A percentile compares a stretch with the other conserved stretches of the same genome.
Evolutionary conservation across 30 jellyfish, hydroid and myxozoan species (phyloP).

Genomic region (Cassiopea andromeda): DNA sequence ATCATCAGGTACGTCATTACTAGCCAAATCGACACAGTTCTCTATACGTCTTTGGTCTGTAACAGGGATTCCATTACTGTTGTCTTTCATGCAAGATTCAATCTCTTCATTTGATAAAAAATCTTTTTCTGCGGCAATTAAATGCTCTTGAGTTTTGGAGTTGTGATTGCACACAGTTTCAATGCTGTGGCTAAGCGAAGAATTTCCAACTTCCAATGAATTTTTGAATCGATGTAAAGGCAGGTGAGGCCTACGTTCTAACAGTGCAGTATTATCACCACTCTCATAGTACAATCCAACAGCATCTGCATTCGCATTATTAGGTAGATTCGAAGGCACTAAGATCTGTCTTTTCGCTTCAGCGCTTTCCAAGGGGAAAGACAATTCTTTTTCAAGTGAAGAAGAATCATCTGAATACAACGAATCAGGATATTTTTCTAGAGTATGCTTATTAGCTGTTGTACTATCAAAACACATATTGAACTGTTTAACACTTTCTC

Average conservation of each 20-base stretch:
- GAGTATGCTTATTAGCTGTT: not conserved
- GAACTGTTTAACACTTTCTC: constrained; percentile 39
- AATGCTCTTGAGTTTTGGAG: too few relatives aligned
- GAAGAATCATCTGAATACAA: not conserved
- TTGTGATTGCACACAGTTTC: too few relatives aligned
- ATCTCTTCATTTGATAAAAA: too few relatives aligned
- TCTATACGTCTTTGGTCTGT: too few relatives aligned
- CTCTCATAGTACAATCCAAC: too few relatives aligned
- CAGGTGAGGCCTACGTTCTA: not conserved
- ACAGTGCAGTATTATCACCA: not conserved
- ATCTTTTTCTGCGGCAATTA: too few relatives aligned
- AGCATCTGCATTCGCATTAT: not conserved
- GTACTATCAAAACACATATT: constrained; percentile 24
- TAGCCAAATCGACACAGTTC: not conserved
- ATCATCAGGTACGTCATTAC: not conserved
- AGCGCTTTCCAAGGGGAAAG: not conserved
- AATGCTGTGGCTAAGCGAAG: too few relatives aligned
- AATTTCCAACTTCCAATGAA: too few relatives aligned
- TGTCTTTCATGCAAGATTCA: too few relatives aligned
- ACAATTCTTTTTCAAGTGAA: not conserved
- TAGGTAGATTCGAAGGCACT: not conserved
- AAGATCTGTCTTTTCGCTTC: not conserved
- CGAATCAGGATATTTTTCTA: not conserved
- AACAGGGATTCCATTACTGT: too few relatives aligned
- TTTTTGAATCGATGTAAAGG: not conserved